A percentile compares a stretch with the other conserved stretches of the same genome.
These are phyloP conservation scores for Propithecus perrieri DNA, from an alignment of 2,797 vertebrate species.

Conservation along the genomic window DNA sequence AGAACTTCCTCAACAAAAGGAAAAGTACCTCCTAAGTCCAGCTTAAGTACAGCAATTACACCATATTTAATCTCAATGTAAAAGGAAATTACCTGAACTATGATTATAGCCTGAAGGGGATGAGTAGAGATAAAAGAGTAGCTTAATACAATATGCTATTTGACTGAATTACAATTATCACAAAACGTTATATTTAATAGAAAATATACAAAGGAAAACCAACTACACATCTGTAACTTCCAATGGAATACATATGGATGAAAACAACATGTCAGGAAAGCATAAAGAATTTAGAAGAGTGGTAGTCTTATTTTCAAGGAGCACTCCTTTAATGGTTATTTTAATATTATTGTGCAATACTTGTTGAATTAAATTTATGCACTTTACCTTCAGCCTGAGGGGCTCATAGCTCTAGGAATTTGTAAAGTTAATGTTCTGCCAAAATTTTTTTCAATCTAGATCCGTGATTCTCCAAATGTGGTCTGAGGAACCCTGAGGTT, in stretches of 20 bases:
- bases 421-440: background rate
- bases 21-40: background rate
- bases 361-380: background rate
- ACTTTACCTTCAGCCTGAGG: background rate
- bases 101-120: background rate
- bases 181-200: background rate
- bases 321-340: background rate
- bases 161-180: background rate
- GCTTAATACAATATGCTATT: background rate
- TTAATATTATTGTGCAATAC: background rate
- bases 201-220: constrained; percentile 29
- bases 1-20: background rate
- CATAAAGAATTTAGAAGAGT: background rate
- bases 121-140: background rate
- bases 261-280: background rate
- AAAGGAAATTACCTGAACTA: background rate
- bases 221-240: background rate
- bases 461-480: background rate
- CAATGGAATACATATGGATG: background rate
- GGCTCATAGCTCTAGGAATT: background rate
- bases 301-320: background rate
- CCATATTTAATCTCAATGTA: background rate
- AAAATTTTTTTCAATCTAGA: background rate
- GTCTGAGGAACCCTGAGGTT: background rate
- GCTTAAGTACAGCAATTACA: background rate